Evolutionary conservation across 2,113 vertebrate species (phyloP).

Genomic region (Cygnus atratus): DNA sequence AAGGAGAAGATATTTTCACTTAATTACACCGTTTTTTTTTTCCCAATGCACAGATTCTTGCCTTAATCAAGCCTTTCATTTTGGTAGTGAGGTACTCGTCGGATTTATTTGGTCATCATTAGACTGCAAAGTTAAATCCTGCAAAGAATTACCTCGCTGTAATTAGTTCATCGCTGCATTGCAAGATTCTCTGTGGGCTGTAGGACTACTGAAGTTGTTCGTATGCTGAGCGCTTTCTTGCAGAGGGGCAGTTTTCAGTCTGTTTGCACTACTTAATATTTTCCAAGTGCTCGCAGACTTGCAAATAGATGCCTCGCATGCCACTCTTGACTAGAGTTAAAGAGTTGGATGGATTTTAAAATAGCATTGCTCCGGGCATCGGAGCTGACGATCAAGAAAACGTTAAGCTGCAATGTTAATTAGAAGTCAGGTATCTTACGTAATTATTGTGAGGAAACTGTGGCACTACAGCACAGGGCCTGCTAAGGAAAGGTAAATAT

Average conservation of each 20-base stretch:
- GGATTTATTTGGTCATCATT: not conserved
- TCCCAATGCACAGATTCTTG: not conserved
- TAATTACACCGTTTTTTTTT: not conserved
- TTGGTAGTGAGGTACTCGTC: not conserved
- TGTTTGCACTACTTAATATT: not conserved
- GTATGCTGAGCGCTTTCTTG: not conserved
- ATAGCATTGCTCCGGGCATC: not conserved
- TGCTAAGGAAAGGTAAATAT: not conserved
- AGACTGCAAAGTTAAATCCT: not conserved
- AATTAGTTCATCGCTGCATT: fast-evolving
- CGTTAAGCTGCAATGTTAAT: not conserved
- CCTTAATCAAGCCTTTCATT: not conserved
- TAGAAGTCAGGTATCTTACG: not conserved
- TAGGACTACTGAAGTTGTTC: not conserved
- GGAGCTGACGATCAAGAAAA: not conserved
- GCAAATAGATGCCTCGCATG: not conserved
- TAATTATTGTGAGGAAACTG: not conserved
- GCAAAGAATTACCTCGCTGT: not conserved
- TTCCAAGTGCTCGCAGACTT: not conserved
- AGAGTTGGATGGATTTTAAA: not conserved
- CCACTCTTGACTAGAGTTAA: not conserved
- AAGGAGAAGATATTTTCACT: not conserved
- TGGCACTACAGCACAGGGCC: not conserved
- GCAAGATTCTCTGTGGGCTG: not conserved
- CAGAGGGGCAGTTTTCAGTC: not conserved